These are phyloP conservation scores for Aphelinus certus DNA, from an alignment of 1,140 invertebrate genomes.

Conservation along the genomic window DNA sequence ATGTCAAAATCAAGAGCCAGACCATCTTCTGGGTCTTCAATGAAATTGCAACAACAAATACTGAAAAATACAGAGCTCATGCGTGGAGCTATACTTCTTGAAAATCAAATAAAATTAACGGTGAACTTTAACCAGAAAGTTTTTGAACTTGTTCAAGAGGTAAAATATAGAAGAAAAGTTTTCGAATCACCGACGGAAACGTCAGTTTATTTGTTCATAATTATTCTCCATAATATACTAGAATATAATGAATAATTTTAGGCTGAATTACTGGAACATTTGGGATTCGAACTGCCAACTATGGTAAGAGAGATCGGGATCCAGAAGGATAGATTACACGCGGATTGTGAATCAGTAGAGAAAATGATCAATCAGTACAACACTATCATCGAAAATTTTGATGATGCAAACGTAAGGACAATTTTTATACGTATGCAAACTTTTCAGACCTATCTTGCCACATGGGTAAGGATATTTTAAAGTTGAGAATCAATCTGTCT, in stretches of 20 bases:
- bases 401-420: constrained; percentile 69
- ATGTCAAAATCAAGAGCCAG: background rate
- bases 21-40: constrained; percentile 1
- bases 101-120: constrained; percentile 72
- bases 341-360: constrained; percentile 70
- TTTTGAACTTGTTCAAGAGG: constrained; percentile 78
- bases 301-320: constrained; percentile 75
- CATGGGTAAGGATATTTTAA: no score
- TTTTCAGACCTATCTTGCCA: no score
- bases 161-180: constrained; percentile 11
- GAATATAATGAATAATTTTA: constrained; percentile 29
- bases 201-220: background rate
- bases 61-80: constrained; percentile 67
- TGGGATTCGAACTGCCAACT: constrained; percentile 77
- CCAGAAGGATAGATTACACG: constrained; percentile 74
- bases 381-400: constrained; percentile 68
- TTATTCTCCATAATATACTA: background rate
- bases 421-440: background rate
- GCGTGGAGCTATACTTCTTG: constrained; percentile 71
- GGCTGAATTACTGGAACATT: constrained; percentile 77
- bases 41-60: constrained; percentile 24
- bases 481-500: no score
- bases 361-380: constrained; percentile 73
- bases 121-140: constrained; percentile 75
- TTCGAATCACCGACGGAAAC: no score